Base-by-base conservation (phyloP, 2,888 invertebrate species). In the Leptinotarsa juncta region DNA sequence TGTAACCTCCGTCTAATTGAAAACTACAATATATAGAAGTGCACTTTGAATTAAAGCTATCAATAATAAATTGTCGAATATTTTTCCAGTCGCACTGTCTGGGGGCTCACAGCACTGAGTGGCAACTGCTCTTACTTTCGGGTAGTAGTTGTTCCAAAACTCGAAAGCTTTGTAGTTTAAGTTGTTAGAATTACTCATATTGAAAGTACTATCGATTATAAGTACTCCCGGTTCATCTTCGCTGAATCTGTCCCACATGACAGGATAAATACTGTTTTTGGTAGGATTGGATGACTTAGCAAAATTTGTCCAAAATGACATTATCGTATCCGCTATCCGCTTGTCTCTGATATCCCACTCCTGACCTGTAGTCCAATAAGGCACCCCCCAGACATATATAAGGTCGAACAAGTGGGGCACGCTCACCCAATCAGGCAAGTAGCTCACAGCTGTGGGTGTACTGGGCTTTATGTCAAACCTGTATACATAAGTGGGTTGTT, bases 71-170 rank as follows among this genome's bases (percentile, higher is more conserved):
- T 57, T 69, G 14, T 69, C 18, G 5, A 57, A 10, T 48, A 57
- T 23, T 23, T 48, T 53, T 12, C 15, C 60, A 12, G 53, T 18
- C 20, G 65, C 75, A 15, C 77, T 67, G 72, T 84, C 84, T 0
- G 89, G 89, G 4, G 85, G 90, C 84, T 94, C 94, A 83, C 95
- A 96, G 84, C 95, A 95, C 83, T 92, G 92, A 4, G 91, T 92
- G 0, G 94, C 93, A 77, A 94, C 92, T 82, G 92, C 91, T 15
- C 94, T 88, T 57, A 95, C 92, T 87, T 91, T 93, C 0, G 95
- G 95, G 85, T 94, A 96, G 85, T 95, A 95, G 77, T 94, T 92
- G 81, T 95, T 94, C 96, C 96, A 96, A 88, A 96, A 96, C 77
- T 93, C 92, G 78, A 95, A 91, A 26, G 94, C 92, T 83, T 93